phyloP scores from a whole-genome alignment of 2,797 vertebrate species.

The Platalea minor region DNA sequence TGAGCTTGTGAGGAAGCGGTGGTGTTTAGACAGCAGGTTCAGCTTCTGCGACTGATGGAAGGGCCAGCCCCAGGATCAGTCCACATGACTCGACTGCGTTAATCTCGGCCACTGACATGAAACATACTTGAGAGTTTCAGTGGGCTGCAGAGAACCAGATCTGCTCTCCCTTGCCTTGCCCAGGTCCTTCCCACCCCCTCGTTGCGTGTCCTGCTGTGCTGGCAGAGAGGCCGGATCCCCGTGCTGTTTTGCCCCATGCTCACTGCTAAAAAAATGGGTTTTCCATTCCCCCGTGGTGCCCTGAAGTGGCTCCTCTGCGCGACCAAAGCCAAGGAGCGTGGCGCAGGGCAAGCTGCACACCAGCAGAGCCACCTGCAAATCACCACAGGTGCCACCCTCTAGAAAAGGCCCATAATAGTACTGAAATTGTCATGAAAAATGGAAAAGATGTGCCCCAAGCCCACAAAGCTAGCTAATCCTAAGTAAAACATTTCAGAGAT shows the following conservation, averaged over 20 bases:
- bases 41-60: background rate
- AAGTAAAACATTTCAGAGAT: background rate
- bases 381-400: background rate
- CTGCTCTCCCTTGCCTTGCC: background rate
- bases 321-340: background rate
- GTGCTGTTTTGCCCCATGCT: accelerated
- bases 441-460: background rate
- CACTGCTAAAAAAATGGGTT: background rate
- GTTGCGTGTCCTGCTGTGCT: background rate
- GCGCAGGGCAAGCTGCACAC: background rate
- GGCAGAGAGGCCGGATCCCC: background rate
- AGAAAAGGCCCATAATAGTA: background rate
- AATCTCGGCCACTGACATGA: background rate
- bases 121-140: accelerated
- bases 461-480: background rate
- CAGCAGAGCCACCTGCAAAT: background rate
- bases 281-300: background rate
- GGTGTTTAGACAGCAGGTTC: background rate
- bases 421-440: background rate
- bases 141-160: background rate
- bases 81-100: background rate
- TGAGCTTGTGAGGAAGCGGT: accelerated
- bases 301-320: background rate
- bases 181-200: accelerated
- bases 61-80: background rate